Base-by-base conservation (phyloP, 2,113 vertebrate genomes). In the Zapus hudsonius region DNA sequence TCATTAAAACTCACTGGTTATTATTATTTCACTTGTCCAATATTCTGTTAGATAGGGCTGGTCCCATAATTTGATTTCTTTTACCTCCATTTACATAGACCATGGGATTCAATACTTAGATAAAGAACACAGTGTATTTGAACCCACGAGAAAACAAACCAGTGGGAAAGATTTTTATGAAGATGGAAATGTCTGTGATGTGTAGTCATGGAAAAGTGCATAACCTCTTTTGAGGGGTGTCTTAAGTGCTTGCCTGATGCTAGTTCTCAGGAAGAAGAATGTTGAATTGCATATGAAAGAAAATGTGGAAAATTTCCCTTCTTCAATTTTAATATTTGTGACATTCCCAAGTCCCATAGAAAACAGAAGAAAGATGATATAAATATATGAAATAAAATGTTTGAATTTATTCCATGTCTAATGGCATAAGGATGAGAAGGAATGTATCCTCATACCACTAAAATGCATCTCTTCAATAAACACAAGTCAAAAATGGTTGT, bases 241-340 rank as follows among this genome's bases (percentile, higher is more conserved):
- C 29, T 83, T 5, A 16, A n/a, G 22, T 13, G 20, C n/a, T n/a
- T 73, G 5, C 36, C 15, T 70, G 11, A 27, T 86, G 31, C 42
- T 66, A 16, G 52, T 88, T 88, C 42, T 93, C 61, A 89, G 89
- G 85, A 92, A 64, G 29, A 64, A 47, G 22, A 73, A 25, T 27
- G 66, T 8, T 66, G 36, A 81, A 47, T 84, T 93, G 1, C 57
- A 79, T 70, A 69, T 42, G 76, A 92, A 89, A 66, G n/a, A 88
- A 89, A 96, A 31, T 47, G 25, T 82, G 38, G 64, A 72, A 92
- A 90, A 25, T 15, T 87, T 82, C n/a, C n/a, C 22, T 90, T 20
- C 47, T 80, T 33, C 64, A 90, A 89, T 95, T 88, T n/a, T 61
- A 85, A 93, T 88, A 61, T 72, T 47, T 93, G 42, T 88, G 59